Evolutionary conservation across 2,888 invertebrate species (phyloP), one percentile per base, ranked within the genome.

Genomic region (Calliopum simillimum): DNA sequence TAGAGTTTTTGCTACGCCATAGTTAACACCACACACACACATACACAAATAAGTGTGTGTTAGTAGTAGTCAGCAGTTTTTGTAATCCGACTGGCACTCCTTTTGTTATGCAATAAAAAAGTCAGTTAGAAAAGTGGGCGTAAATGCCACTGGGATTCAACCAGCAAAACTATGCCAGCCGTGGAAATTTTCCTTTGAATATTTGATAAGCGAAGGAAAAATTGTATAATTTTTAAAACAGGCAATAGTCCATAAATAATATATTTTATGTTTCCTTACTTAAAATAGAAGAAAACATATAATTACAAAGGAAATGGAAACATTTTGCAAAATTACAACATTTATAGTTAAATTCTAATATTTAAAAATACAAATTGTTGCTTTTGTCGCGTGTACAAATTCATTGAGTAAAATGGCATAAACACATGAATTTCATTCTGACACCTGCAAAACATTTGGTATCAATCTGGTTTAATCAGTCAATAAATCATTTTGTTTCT

Each of bases 101-200:
- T 56, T 12, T 25, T n/a, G 56, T 56, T 56, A 56, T 56, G 56
- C 56, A 56, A 56, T 19, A 2, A 23, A 33, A 58, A 33, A 56
- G 25, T 25, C 33, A n/a, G 11, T n/a, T 33, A n/a, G 1, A 8
- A 33, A 33, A 23, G 56, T 56, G 8, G 56, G 56, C 33, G 56
- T 8, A 25, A 33, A 33, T n/a, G 33, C 56, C 2, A 33, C 56
- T 23, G 56, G 13, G 56, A 25, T 23, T 53, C 19, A 23, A 23
- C 23, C 6, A 53, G 23, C 23, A 23, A 53, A 19, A 53, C 21
- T 53, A 21, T 53, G 21, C 13, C 5, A 23, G 4, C 14, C 4
- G 21, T 23, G 12, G 13, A 53, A 23, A 19, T 53, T 53, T 53
- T 21, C 6, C 4, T 21, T 33, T 33, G 13, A 53, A 53, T 14